phyloP scores from a whole-genome alignment of 2,797 vertebrate genomes.

The Urocyon cinereoargenteus region DNA sequence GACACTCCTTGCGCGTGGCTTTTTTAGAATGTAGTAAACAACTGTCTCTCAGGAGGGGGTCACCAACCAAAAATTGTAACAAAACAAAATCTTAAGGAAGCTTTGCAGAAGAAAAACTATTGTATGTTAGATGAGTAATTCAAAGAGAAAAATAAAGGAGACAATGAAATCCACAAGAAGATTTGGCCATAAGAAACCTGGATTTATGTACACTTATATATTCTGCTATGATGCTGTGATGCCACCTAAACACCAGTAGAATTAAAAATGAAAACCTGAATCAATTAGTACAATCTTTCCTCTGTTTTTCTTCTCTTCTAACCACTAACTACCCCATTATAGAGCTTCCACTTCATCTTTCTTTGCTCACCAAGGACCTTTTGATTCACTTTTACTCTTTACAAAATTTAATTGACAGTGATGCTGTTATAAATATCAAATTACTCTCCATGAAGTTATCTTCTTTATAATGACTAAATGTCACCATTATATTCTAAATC shows the following conservation, averaged over 20 bases:
- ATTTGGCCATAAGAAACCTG: background rate
- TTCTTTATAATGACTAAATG: conserved; percentile 73
- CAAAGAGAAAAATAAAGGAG: background rate
- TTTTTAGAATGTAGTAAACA: conserved; percentile 71
- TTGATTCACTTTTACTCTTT: conserved; percentile 70
- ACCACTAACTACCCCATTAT: background rate
- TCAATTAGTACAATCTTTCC: background rate
- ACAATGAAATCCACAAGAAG: conserved; percentile 15
- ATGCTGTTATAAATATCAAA: conserved; percentile 77
- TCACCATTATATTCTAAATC: conserved; percentile 68
- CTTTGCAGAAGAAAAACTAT: conserved; percentile 36
- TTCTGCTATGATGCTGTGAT: background rate
- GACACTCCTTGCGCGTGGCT: conserved; percentile 49
- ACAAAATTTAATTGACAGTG: conserved; percentile 65
- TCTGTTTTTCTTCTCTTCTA: conserved; percentile 16
- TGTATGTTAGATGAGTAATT: background rate
- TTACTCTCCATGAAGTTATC: conserved; percentile 73
- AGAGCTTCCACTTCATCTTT: background rate
- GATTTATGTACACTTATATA: background rate
- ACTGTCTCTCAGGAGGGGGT: background rate
- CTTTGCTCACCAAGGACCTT: conserved; percentile 58
- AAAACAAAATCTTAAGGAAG: conserved; percentile 58
- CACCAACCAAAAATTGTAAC: conserved; percentile 41
- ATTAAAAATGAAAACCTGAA: conserved; percentile 33
- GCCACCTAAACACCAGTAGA: background rate